Evolutionary conservation across 1,140 invertebrate genomes (phyloP).

Genomic region (Delia radicum): DNA sequence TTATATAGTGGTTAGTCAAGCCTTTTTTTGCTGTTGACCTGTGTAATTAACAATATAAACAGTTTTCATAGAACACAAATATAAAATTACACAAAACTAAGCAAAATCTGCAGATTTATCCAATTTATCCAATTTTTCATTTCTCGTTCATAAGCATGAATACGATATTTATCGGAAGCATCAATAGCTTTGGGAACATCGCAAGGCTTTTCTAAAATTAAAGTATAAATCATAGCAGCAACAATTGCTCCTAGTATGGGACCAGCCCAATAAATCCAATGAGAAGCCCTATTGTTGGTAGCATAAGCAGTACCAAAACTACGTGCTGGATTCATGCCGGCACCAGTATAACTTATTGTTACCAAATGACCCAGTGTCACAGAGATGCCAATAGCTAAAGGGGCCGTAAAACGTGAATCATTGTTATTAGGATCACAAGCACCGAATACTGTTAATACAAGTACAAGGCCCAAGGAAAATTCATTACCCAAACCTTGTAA

Average conservation of each 20-base stretch:
- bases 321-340: constrained; percentile 90
- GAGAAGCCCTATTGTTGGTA: constrained; percentile 69
- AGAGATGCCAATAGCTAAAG: constrained; percentile 85
- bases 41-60: too few species aligned
- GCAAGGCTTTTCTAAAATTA: constrained; percentile 56
- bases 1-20: too few species aligned
- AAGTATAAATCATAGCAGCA: constrained; percentile 75
- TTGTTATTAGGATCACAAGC: constrained; percentile 72
- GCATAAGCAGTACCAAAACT: constrained; percentile 84
- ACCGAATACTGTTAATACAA: constrained; percentile 86
- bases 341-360: constrained; percentile 82
- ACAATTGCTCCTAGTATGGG: constrained; percentile 77
- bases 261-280: constrained; percentile 91
- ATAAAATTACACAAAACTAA: too few species aligned
- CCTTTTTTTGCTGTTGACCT: too few species aligned
- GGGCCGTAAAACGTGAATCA: constrained; percentile 73
- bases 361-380: constrained; percentile 85
- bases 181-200: constrained; percentile 36
- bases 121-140: constrained; percentile 40
- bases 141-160: constrained; percentile 53
- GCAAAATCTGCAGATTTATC: not conserved
- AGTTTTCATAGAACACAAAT: too few species aligned
- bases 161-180: constrained; percentile 49
- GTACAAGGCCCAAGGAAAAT: constrained; percentile 84
- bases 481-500: constrained; percentile 85